These are phyloP conservation scores for Philereme vetulata DNA, from an alignment of 2,888 invertebrate genomes.

Conservation along the genomic window DNA sequence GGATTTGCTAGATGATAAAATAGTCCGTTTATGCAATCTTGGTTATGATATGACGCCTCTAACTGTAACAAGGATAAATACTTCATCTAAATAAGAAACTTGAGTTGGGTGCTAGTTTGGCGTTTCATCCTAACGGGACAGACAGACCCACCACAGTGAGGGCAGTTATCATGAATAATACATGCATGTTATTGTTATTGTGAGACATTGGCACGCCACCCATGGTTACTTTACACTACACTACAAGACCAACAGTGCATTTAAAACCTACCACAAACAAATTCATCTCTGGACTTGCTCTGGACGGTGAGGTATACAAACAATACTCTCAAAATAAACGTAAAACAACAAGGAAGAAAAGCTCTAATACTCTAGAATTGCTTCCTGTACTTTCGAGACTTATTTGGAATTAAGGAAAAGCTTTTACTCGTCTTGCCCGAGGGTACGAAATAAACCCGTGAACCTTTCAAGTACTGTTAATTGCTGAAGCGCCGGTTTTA, in stretches of 20 bases:
- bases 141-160: slow-evolving; percentile 10
- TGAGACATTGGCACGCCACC: slow-evolving; percentile 3
- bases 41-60: slow-evolving; percentile 1
- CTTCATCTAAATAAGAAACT: slow-evolving; percentile 14
- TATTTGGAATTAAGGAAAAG: not conserved
- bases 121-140: not conserved
- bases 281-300: not conserved
- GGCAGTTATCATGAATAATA: slow-evolving; percentile 12
- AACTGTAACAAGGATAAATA: slow-evolving; percentile 8
- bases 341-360: no score
- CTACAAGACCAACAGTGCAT: no score
- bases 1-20: slow-evolving; percentile 12
- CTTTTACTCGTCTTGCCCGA: slow-evolving; percentile 8
- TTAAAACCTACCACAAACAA: slow-evolving; percentile 3
- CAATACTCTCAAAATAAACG: no score
- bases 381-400: not conserved
- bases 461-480: not conserved
- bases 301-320: not conserved
- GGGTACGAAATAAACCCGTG: slow-evolving; percentile 8
- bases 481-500: no score
- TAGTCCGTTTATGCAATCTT: slow-evolving; percentile 5
- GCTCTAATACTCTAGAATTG: not conserved
- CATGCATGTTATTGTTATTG: slow-evolving; percentile 6
- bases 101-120: slow-evolving; percentile 13
- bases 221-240: not conserved